Percentiles rank a stretch among this genome's conserved stretches.
Evolutionary conservation across 2,113 vertebrate species (phyloP).

Genomic region (Sebastes fasciatus): DNA sequence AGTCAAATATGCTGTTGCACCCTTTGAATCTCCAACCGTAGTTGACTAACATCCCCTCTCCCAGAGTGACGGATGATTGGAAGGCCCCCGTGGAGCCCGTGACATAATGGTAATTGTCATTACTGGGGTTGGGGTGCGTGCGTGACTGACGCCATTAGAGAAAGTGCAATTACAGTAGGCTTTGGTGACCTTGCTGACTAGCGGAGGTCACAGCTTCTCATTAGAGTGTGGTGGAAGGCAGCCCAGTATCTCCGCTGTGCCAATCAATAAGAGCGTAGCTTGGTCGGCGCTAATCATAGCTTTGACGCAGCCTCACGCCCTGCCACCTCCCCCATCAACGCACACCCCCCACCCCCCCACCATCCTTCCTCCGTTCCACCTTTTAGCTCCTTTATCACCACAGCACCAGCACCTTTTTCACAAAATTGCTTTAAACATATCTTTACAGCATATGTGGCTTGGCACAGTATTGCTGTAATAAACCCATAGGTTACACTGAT

Average conservation of each 20-base stretch:
- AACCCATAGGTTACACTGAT: not conserved
- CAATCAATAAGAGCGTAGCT: slow-evolving; percentile 87
- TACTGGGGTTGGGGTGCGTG: slow-evolving; percentile 83
- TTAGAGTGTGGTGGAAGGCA: slow-evolving; percentile 88
- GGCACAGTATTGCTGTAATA: not conserved
- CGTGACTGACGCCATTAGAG: slow-evolving; percentile 88
- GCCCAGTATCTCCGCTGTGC: slow-evolving; percentile 87
- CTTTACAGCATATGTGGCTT: not conserved
- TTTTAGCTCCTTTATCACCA: slow-evolving; percentile 67
- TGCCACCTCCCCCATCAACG: slow-evolving; percentile 51
- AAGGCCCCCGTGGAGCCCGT: slow-evolving; percentile 75
- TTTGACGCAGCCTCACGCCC: slow-evolving; percentile 78
- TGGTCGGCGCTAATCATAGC: slow-evolving; percentile 85
- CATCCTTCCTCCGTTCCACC: slow-evolving; percentile 47
- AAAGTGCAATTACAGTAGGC: slow-evolving; percentile 89
- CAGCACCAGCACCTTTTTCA: slow-evolving; percentile 34
- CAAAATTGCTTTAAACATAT: slow-evolving; percentile 17
- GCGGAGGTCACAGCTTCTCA: slow-evolving; percentile 88
- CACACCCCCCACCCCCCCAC: slow-evolving; percentile 64
- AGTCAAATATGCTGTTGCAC: slow-evolving; percentile 46
- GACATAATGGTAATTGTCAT: slow-evolving; percentile 89
- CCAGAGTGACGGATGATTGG: slow-evolving; percentile 77
- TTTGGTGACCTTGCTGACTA: slow-evolving; percentile 88
- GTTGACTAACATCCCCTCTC: slow-evolving; percentile 66
- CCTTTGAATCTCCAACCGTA: slow-evolving; percentile 61